phyloP scores from a whole-genome alignment of 2,113 vertebrate species.

The Pterocles orientalis region DNA sequence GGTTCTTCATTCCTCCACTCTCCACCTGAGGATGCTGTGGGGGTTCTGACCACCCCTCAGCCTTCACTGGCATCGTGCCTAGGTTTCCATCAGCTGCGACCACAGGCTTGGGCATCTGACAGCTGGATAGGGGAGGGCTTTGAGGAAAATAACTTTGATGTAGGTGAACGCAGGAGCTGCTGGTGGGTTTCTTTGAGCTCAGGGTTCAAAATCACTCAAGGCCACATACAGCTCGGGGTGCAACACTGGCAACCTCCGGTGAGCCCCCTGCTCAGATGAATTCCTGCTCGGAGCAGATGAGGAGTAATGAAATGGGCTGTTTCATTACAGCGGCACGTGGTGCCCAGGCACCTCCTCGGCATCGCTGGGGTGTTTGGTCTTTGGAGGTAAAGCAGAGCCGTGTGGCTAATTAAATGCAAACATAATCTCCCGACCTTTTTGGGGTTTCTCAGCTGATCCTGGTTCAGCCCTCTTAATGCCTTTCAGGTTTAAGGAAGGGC shows the following conservation, averaged over 20 bases:
- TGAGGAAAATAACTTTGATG: not conserved
- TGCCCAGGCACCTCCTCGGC: rapidly evolving
- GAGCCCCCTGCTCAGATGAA: not conserved
- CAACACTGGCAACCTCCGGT: rapidly evolving
- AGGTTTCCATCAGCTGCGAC: not conserved
- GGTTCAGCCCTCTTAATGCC: not conserved
- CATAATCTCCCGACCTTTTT: not conserved
- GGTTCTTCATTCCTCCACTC: not conserved
- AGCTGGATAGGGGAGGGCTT: not conserved
- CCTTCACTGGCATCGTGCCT: not conserved
- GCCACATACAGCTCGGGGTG: rapidly evolving
- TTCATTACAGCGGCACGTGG: rapidly evolving
- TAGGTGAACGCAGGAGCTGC: not conserved
- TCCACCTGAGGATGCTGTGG: not conserved
- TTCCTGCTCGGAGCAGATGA: rapidly evolving
- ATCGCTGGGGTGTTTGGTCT: rapidly evolving
- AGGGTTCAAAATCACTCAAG: not conserved
- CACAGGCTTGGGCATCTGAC: not conserved
- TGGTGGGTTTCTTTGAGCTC: not conserved
- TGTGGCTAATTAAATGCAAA: not conserved
- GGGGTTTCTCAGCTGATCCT: not conserved
- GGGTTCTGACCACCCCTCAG: not conserved
- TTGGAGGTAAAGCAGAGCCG: not conserved
- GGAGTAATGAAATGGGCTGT: not conserved
- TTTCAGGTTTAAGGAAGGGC: slow-evolving; percentile 2